These are phyloP conservation scores for Phoxinus phoxinus DNA, from an alignment of 2,113 vertebrate species.

Conservation along the genomic window DNA sequence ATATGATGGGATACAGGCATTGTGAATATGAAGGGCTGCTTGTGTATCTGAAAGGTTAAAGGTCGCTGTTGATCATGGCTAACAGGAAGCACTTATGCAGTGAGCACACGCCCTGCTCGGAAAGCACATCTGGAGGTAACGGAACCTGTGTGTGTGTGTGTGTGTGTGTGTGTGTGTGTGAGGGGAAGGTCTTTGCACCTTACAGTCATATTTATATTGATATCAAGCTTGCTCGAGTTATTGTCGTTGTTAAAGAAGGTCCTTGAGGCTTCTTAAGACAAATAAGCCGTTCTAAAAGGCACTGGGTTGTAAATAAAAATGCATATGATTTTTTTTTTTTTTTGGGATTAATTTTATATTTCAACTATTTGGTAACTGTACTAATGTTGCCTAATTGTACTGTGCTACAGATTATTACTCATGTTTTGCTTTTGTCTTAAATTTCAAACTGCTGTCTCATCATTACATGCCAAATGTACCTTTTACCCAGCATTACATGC, in stretches of 20 bases:
- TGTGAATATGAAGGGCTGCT: not conserved
- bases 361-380: slow-evolving; percentile 82
- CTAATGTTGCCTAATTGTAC: slow-evolving; percentile 86
- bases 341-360: slow-evolving; percentile 81
- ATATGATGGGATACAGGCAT: not conserved
- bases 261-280: slow-evolving; percentile 49
- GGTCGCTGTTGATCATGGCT: not conserved
- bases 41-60: not conserved
- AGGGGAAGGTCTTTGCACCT: slow-evolving; percentile 80
- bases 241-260: slow-evolving; percentile 66
- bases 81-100: slow-evolving; percentile 11
- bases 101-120: slow-evolving; percentile 14
- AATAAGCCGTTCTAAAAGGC: slow-evolving; percentile 77
- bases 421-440: slow-evolving; percentile 70
- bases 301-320: slow-evolving; percentile 93
- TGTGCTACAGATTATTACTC: slow-evolving; percentile 78
- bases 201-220: slow-evolving; percentile 82
- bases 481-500: slow-evolving; percentile 82
- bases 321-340: slow-evolving; percentile 68
- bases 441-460: slow-evolving; percentile 84
- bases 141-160: slow-evolving; percentile 10
- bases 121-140: slow-evolving; percentile 12
- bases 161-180: slow-evolving; percentile 66
- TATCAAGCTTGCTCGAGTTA: slow-evolving; percentile 78
- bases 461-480: slow-evolving; percentile 88